phyloP scores from a whole-genome alignment of 2,888 invertebrate species.

The Catocala fraxini region DNA sequence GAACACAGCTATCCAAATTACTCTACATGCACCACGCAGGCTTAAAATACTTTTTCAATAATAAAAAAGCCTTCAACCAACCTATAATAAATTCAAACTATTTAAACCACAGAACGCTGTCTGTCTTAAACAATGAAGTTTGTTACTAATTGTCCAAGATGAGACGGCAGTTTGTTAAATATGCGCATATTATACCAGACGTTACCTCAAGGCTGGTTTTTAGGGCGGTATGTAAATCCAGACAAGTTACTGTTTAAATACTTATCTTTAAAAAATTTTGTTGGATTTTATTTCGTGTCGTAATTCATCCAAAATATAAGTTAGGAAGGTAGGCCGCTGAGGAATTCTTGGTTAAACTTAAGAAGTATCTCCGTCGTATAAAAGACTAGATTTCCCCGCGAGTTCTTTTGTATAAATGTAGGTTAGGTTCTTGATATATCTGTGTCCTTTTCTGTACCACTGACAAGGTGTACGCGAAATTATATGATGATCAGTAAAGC shows the following conservation, averaged over 20 bases:
- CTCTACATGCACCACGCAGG: no score
- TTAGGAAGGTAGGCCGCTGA: no score
- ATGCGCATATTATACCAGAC: conserved; percentile 71
- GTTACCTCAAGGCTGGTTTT: conserved; percentile 35
- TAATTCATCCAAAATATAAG: no score
- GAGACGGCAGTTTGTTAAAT: conserved; percentile 71
- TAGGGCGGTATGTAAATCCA: conserved; percentile 49
- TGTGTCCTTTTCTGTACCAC: no score
- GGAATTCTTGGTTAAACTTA: no score
- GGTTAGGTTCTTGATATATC: no score
- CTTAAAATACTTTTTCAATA: not conserved
- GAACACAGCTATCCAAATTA: no score
- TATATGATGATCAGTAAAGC: no score
- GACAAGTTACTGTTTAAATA: conserved; percentile 52
- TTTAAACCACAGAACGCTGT: conserved; percentile 8
- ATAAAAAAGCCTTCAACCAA: not conserved
- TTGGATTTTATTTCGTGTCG: conserved; percentile 4
- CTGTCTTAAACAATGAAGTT: conserved; percentile 32
- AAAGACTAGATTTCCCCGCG: no score
- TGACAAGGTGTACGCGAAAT: no score
- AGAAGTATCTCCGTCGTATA: no score
- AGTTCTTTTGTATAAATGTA: no score
- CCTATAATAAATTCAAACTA: conserved; percentile 12
- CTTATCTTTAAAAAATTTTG: conserved; percentile 19
- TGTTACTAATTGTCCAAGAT: conserved; percentile 75